Base-by-base conservation (phyloP, 2,113 vertebrate species). In the Scomber colias region DNA sequence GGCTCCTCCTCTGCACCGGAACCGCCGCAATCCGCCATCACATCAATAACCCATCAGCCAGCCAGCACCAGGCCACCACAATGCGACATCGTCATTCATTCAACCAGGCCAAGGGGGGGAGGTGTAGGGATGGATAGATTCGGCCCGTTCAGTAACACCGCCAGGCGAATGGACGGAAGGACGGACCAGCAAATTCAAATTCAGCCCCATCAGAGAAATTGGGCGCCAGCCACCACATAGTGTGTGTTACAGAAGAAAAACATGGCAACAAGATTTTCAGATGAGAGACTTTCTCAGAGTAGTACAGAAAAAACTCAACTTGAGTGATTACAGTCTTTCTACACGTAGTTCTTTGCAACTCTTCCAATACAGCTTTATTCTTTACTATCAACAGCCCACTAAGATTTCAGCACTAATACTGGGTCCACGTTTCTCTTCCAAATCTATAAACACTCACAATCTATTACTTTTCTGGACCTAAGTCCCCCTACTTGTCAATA, bases 221-320 rank as follows among this genome's bases (percentile, higher is more conserved):
- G 97, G 97, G 90, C 90, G 89, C 83, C 97, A 94, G 90, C 92
- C 97, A 95, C 97, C 98, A 97, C 97, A 95, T 95, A 97, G 97
- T 99, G 97, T 98, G 97, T 96, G 96, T 99, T 99, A 98, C 97
- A 98, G 97, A 95, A 99, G 96, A 99, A 97, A 99, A 97, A 99
- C 97, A 99, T 97, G 97, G 98, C 98, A 99, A 99, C 97, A 99
- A 92, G 95, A 97, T 98, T 97, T 99, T 97, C 96, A 99, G 97
- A 97, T 97, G 97, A 97, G 96, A 97, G 95, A 97, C 95, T 97
- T 95, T 94, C 96, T 95, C 89, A 95, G 93, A 86, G 84, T 85
- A 93, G 87, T 79, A 92, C 87, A 95, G 78, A 83, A 91, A 97
- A 95, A 95, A 96, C 93, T 95, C 93, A 95, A 96, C 95, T 95